A percentile compares a stretch with the other conserved stretches of the same genome.
These are phyloP conservation scores for Rhizomys pruinosus DNA, from an alignment of 2,113 vertebrate genomes.

Conservation along the genomic window DNA sequence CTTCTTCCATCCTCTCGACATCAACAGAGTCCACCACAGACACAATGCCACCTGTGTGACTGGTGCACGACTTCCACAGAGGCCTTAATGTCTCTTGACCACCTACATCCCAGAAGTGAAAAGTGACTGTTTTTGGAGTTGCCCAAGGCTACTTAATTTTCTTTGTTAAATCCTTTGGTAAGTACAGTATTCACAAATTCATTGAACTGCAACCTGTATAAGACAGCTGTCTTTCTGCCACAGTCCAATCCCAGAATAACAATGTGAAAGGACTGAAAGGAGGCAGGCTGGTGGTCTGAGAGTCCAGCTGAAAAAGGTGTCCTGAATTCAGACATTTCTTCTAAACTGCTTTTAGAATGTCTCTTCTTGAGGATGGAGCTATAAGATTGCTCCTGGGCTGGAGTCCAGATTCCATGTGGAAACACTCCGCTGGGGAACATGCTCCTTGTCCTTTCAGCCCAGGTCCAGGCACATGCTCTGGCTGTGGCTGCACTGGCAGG, in stretches of 20 bases:
- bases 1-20: too few species aligned
- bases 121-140: conserved; percentile 93
- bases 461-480: too few species aligned
- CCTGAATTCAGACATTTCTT: conserved; percentile 60
- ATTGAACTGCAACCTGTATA: too few species aligned
- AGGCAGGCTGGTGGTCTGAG: conserved; percentile 94
- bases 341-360: conserved; percentile 43
- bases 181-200: too few species aligned
- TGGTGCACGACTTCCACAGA: conserved; percentile 97
- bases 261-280: conserved; percentile 96
- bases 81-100: conserved; percentile 98
- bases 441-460: too few species aligned
- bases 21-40: too few species aligned
- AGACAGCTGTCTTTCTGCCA: conserved; percentile 96
- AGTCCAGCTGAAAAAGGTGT: conserved; percentile 85
- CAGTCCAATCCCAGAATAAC: conserved; percentile 96
- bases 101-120: conserved; percentile 99
- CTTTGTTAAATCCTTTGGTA: conserved; percentile 98
- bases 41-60: conserved; percentile 96
- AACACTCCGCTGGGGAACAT: too few species aligned
- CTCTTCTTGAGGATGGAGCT: conserved; percentile 53
- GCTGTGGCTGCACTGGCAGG: too few species aligned
- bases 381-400: conserved; percentile 52
- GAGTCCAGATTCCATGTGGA: too few species aligned
- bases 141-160: conserved; percentile 95